Evolutionary conservation across 2,888 invertebrate species (phyloP), one percentile per base, ranked within the genome.

Genomic region (Mongoloraphidia duomilia): DNA sequence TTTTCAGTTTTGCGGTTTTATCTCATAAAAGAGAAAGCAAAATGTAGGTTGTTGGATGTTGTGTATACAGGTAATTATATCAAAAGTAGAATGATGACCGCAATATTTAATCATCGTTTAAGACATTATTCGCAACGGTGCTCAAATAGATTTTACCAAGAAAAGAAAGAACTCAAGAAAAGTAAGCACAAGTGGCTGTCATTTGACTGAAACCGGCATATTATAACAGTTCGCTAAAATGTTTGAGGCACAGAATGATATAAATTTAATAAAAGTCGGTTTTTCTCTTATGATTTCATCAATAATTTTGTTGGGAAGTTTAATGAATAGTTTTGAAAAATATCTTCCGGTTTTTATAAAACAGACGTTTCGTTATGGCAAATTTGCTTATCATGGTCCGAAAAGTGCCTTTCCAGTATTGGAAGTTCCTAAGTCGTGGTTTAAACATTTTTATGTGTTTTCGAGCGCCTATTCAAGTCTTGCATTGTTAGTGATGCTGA

Each of bases 341-440:
- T 70, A 77, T 61, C 60, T 89, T 42, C 88, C 89, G 2, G 66
- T 67, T 1, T 72, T 76, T 54, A 66, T 89, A 6, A 73, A 72
- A 33, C 80, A 81, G 63, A 69, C 74, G 0, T 82, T 79, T 62
- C 75, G 79, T 26, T 87, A 84, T 65, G 89, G 89, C 11, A 86
- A 85, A 65, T 81, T 79, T 58, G 74, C 77, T 0, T 73, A 76
- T 54, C 74, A 73, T 58, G 75, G 75, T 1, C 62, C 68, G 13
- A 58, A 66, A 50, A 61, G 67, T 56, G 55, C 58, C 1, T 40
- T 71, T 2, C 63, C 59, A 39, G 58, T 63, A 17, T 33, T 79
- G 13, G 83, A 87, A 64, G 72, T 88, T 41, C 88, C 88, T 0
- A 90, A 89, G 66, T 73, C 81, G 42, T 85, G 81, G 73, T 91